These are phyloP conservation scores for Gambusia yucatana DNA, from an alignment of 2,797 vertebrate genomes.

Conservation along the genomic window DNA sequence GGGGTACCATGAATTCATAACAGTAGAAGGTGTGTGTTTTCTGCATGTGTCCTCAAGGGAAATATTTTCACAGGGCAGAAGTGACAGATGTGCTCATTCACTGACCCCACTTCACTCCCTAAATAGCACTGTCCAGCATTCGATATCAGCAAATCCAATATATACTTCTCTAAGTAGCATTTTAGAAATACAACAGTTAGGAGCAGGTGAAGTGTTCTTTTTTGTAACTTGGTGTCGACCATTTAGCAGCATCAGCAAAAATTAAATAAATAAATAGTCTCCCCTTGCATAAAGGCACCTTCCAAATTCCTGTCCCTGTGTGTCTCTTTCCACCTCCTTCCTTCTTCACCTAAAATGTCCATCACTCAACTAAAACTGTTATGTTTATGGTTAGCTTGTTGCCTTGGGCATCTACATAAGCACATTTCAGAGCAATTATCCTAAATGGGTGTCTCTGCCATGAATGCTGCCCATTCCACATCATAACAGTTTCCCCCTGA, in stretches of 20 bases:
- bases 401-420: constrained; percentile 73
- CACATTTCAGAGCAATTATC: constrained; percentile 81
- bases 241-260: constrained; percentile 42
- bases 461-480: constrained; percentile 68
- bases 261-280: constrained; percentile 38
- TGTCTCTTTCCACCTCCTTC: constrained; percentile 17
- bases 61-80: constrained; percentile 50
- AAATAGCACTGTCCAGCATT: constrained; percentile 46
- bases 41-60: constrained; percentile 46
- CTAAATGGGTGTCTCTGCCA: constrained; percentile 74
- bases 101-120: constrained; percentile 62
- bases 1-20: constrained; percentile 21
- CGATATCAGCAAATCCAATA: constrained; percentile 47
- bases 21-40: constrained; percentile 33
- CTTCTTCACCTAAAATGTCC: constrained; percentile 49
- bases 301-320: constrained; percentile 17
- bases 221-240: constrained; percentile 20
- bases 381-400: constrained; percentile 72
- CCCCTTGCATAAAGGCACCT: constrained; percentile 44
- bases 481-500: constrained; percentile 64
- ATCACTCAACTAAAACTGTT: constrained; percentile 64
- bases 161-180: constrained; percentile 40
- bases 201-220: constrained; percentile 34
- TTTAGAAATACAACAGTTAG: constrained; percentile 27
- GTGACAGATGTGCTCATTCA: constrained; percentile 64